A percentile compares a stretch with the other conserved stretches of the same genome.
Conservation (phyloP, 2,888 invertebrate genomes). For the Drosophila suboccidentalis region DNA sequence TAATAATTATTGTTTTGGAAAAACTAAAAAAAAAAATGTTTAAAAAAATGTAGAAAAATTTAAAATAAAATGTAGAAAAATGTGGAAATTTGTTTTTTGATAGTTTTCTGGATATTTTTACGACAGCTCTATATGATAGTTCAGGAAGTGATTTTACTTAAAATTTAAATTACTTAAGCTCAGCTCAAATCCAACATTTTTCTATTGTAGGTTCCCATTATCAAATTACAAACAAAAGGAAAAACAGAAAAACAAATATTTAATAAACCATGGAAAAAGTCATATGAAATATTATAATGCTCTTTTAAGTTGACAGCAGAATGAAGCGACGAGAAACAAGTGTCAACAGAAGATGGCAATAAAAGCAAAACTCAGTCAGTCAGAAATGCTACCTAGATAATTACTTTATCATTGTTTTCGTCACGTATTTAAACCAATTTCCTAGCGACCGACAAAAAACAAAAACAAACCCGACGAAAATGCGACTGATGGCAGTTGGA, state of each 20-base stretch:
- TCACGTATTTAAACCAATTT: constrained; percentile 68
- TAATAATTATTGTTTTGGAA: too few species aligned
- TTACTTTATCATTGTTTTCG: constrained; percentile 74
- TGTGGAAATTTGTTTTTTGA: too few species aligned
- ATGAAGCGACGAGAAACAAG: constrained; percentile 38
- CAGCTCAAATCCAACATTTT: background rate
- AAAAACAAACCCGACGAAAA: background rate
- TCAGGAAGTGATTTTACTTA: background rate
- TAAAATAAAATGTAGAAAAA: too few species aligned
- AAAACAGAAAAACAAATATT: constrained; percentile 9
- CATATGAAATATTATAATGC: constrained; percentile 36
- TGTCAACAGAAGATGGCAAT: constrained; percentile 40
- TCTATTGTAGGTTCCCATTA: constrained; percentile 1
- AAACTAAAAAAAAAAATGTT: too few species aligned
- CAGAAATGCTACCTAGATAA: constrained; percentile 35
- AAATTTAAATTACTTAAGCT: background rate
- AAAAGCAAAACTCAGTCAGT: constrained; percentile 5
- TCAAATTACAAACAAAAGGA: background rate
- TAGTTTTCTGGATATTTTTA: too few species aligned
- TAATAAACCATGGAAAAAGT: constrained; percentile 26
- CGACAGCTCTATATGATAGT: too few species aligned
- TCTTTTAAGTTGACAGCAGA: constrained; percentile 45
- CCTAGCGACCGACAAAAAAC: constrained; percentile 16
- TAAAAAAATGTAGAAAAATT: too few species aligned
- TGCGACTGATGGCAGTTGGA: constrained; percentile 13